Conservation (phyloP, 2,113 vertebrate species). For the Hucho hucho region DNA sequence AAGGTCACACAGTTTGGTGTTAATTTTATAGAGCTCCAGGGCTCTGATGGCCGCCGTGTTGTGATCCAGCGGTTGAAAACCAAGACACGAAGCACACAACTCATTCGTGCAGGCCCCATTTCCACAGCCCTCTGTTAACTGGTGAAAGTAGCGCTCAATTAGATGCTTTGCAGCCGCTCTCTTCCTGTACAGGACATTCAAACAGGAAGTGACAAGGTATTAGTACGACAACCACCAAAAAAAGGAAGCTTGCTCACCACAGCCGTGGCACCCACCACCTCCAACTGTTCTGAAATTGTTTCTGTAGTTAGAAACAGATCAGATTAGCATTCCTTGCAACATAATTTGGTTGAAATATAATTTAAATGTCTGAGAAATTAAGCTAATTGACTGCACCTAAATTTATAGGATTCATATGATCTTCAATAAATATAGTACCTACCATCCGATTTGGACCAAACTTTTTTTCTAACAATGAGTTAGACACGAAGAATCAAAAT, state of each 20-base stretch:
- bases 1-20: constrained; percentile 97
- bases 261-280: too few relatives aligned
- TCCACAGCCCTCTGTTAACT: constrained; percentile 99
- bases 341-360: too few relatives aligned
- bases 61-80: constrained; percentile 94
- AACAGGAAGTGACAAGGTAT: constrained; percentile 75
- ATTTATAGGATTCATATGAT: too few relatives aligned
- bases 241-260: background rate
- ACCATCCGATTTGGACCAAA: too few relatives aligned
- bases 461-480: too few relatives aligned
- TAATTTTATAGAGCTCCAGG: constrained; percentile 96
- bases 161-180: constrained; percentile 99
- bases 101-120: constrained; percentile 99
- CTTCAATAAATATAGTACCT: too few relatives aligned
- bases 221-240: constrained; percentile 56
- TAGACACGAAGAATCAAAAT: too few relatives aligned
- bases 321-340: too few relatives aligned
- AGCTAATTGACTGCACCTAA: too few relatives aligned
- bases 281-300: too few relatives aligned
- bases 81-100: constrained; percentile 93
- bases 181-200: constrained; percentile 91
- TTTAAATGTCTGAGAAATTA: too few relatives aligned
- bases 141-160: constrained; percentile 99
- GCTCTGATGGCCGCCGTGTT: constrained; percentile 97
- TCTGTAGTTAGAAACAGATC: too few relatives aligned